A percentile compares a stretch with the other conserved stretches of the same genome.
Evolutionary conservation across 64 coral and sea anemone species (phyloP).

Genomic region (Acropora yongei): DNA sequence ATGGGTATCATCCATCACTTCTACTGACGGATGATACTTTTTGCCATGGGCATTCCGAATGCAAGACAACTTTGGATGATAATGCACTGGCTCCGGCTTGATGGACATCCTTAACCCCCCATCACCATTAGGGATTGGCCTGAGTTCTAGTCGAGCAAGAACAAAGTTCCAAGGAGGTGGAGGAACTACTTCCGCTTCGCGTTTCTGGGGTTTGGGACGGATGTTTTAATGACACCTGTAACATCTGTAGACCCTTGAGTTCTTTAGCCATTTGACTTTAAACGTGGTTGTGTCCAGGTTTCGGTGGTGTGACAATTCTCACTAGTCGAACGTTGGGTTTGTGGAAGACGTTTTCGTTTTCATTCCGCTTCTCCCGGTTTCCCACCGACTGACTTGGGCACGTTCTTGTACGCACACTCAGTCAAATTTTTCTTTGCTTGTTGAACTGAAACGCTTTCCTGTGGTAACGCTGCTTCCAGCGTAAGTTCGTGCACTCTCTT

Average conservation of each 20-base stretch:
- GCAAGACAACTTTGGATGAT: too few relatives aligned
- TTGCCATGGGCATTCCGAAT: too few relatives aligned
- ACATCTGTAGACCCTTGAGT: slow-evolving; percentile 7
- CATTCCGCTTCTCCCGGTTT: slow-evolving; percentile 4
- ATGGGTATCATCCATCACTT: too few relatives aligned
- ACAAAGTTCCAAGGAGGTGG: slow-evolving; percentile 5
- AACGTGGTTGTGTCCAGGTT: slow-evolving; percentile 1
- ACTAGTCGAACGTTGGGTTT: neutral
- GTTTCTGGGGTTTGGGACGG: neutral
- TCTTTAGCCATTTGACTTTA: slow-evolving; percentile 27
- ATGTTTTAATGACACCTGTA: neutral
- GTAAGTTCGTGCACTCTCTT: neutral
- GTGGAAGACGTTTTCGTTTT: neutral
- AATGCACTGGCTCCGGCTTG: neutral
- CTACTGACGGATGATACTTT: too few relatives aligned
- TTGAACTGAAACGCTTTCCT: neutral
- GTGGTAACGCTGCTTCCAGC: neutral
- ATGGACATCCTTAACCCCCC: neutral
- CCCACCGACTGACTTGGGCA: slow-evolving; percentile 27
- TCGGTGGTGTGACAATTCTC: neutral
- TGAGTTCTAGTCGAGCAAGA: neutral
- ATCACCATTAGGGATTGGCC: neutral
- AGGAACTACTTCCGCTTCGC: neutral
- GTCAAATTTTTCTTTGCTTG: slow-evolving; percentile 6
- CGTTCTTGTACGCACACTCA: neutral